These are phyloP conservation scores for Parapsyche elsis DNA, from an alignment of 1,140 invertebrate genomes.

Conservation along the genomic window DNA sequence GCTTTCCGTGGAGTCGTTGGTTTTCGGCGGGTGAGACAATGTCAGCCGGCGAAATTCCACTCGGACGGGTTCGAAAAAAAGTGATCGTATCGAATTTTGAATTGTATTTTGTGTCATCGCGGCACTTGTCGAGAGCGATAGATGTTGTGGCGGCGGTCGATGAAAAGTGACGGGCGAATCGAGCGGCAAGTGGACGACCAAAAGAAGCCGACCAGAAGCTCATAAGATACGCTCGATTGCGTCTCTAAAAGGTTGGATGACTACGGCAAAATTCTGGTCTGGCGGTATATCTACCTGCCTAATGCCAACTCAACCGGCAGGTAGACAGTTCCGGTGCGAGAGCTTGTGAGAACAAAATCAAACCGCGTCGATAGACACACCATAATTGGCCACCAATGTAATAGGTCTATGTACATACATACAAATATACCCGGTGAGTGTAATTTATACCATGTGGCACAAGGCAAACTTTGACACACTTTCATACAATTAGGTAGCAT, in stretches of 20 bases:
- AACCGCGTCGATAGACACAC: not conserved
- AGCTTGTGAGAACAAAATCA: not conserved
- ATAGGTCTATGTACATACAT: no score
- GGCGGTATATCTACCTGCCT: not conserved
- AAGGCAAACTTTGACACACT: no score
- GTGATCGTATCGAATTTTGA: not conserved
- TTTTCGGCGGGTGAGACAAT: no score
- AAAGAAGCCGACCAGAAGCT: slow-evolving; percentile 40
- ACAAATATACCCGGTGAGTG: no score
- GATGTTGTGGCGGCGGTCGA: not conserved
- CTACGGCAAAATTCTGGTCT: slow-evolving; percentile 21
- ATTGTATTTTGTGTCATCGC: not conserved
- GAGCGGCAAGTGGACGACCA: slow-evolving; percentile 20
- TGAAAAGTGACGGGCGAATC: slow-evolving; percentile 17
- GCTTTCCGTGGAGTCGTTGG: no score
- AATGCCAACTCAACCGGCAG: not conserved
- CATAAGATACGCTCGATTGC: slow-evolving; percentile 39
- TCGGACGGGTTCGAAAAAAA: no score
- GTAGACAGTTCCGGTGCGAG: not conserved
- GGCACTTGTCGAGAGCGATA: not conserved
- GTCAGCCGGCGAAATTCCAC: no score
- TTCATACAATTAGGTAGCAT: no score
- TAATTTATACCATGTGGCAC: no score
- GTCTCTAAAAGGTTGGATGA: slow-evolving; percentile 26
- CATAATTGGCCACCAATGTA: not conserved